phyloP scores from a whole-genome alignment of 2,888 invertebrate species.

The Drosophila tanythrix region DNA sequence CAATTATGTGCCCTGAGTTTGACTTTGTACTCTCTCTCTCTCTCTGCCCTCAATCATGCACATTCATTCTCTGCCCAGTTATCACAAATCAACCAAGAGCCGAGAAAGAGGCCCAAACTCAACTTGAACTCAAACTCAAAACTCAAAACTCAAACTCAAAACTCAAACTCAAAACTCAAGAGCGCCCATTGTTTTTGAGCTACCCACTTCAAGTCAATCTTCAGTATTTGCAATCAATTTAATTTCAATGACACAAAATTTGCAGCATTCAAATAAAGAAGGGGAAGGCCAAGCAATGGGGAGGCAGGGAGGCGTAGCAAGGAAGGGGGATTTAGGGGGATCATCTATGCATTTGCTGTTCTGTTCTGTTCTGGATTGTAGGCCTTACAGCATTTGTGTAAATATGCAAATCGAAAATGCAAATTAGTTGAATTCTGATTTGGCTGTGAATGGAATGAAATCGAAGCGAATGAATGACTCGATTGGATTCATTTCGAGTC shows the following conservation, averaged over 20 bases:
- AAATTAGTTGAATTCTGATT: slow-evolving; percentile 78
- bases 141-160: neutral
- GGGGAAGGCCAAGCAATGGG: neutral
- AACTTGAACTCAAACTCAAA: slow-evolving; percentile 8
- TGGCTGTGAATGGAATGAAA: slow-evolving; percentile 64
- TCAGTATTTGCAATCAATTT: slow-evolving; percentile 80
- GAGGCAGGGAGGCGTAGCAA: neutral
- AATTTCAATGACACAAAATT: slow-evolving; percentile 77
- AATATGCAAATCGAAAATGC: slow-evolving; percentile 79
- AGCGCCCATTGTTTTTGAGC: slow-evolving; percentile 42
- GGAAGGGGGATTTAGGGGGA: neutral
- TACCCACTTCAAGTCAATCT: slow-evolving; percentile 76
- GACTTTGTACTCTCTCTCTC: slow-evolving; percentile 53
- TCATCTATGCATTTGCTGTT: slow-evolving; percentile 35
- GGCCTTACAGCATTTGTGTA: slow-evolving; percentile 62
- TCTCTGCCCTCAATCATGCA: neutral
- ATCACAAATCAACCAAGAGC: slow-evolving; percentile 55
- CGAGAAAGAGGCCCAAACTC: slow-evolving; percentile 5
- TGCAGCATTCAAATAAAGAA: slow-evolving; percentile 42
- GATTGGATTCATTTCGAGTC: slow-evolving; percentile 4
- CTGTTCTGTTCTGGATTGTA: slow-evolving; percentile 33
- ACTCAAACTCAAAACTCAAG: slow-evolving; percentile 9
- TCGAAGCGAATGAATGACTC: slow-evolving; percentile 37
- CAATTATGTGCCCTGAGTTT: slow-evolving; percentile 60
- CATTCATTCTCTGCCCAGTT: slow-evolving; percentile 26